Evolutionary conservation across 2,797 vertebrate genomes (phyloP).

Genomic region (Tiaroga cobitis): DNA sequence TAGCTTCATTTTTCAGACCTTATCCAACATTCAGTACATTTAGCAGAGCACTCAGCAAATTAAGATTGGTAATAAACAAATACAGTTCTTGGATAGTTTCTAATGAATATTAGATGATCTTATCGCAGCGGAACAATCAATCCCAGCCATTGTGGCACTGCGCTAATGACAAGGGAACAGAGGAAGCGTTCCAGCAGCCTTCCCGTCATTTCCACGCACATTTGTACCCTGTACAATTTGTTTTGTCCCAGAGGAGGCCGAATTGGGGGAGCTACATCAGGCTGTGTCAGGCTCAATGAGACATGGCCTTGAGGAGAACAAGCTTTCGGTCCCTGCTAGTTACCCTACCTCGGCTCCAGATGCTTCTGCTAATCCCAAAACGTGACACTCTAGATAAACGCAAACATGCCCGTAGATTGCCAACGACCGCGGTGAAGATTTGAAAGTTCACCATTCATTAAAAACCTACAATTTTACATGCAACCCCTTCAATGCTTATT

Average conservation of each 20-base stretch:
- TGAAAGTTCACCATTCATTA: background rate
- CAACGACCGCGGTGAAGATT: background rate
- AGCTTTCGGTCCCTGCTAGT: slow-evolving; percentile 10
- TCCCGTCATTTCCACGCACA: slow-evolving; percentile 51
- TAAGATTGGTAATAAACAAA: slow-evolving; percentile 67
- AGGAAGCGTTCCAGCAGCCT: slow-evolving; percentile 60
- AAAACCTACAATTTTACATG: background rate
- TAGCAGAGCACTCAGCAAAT: slow-evolving; percentile 56
- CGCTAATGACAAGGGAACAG: slow-evolving; percentile 63
- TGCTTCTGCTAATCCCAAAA: background rate
- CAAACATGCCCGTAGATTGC: background rate
- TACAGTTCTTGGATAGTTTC: slow-evolving; percentile 56
- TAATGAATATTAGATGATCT: slow-evolving; percentile 75
- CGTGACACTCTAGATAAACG: background rate
- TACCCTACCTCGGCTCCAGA: slow-evolving; percentile 12
- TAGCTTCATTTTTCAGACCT: slow-evolving; percentile 29
- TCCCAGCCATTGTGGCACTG: slow-evolving; percentile 58
- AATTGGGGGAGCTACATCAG: slow-evolving; percentile 51
- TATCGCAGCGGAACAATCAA: slow-evolving; percentile 64
- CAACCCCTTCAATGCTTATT: background rate
- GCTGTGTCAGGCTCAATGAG: slow-evolving; percentile 46
- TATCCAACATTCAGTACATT: slow-evolving; percentile 44
- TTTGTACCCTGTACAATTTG: slow-evolving; percentile 60
- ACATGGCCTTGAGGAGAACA: slow-evolving; percentile 37
- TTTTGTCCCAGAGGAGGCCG: slow-evolving; percentile 40